These are phyloP conservation scores for Riparia riparia DNA, from an alignment of 2,113 vertebrate genomes.

Conservation along the genomic window DNA sequence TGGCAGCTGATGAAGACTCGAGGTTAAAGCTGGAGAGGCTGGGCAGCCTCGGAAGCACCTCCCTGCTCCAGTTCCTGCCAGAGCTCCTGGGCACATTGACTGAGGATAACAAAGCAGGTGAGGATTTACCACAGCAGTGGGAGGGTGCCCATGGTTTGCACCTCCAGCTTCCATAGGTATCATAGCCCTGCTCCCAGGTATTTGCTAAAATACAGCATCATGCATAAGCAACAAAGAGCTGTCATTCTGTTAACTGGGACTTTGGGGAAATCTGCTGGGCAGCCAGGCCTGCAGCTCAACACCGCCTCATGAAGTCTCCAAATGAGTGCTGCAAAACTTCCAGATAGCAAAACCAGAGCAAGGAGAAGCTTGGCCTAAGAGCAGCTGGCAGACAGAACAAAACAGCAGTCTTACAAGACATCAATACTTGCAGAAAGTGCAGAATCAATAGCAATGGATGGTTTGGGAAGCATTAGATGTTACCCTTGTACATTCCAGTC, in stretches of 20 bases:
- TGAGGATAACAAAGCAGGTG: conserved; percentile 62
- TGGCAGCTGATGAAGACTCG: neutral
- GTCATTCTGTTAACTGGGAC: neutral
- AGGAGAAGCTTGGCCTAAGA: neutral
- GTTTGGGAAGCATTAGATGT: neutral
- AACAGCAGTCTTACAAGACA: neutral
- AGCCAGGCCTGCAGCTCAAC: neutral
- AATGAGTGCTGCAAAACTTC: neutral
- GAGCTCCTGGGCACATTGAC: neutral
- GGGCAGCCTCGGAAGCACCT: neutral
- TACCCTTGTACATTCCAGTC: neutral
- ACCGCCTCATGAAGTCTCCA: neutral
- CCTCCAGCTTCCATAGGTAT: neutral
- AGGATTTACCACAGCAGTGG: neutral
- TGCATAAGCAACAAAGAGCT: neutral
- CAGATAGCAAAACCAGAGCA: neutral
- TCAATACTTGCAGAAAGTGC: neutral
- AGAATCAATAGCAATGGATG: neutral
- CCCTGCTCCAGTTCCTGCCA: conserved; percentile 42
- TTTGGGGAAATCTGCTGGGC: neutral
- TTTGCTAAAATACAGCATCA: neutral
- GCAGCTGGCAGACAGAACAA: neutral
- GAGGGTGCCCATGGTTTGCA: neutral
- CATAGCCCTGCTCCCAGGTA: neutral
- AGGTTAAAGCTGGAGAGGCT: neutral